Evolutionary conservation across 2,113 vertebrate genomes (phyloP).

Genomic region (Phalacrocorax pelagicus): DNA sequence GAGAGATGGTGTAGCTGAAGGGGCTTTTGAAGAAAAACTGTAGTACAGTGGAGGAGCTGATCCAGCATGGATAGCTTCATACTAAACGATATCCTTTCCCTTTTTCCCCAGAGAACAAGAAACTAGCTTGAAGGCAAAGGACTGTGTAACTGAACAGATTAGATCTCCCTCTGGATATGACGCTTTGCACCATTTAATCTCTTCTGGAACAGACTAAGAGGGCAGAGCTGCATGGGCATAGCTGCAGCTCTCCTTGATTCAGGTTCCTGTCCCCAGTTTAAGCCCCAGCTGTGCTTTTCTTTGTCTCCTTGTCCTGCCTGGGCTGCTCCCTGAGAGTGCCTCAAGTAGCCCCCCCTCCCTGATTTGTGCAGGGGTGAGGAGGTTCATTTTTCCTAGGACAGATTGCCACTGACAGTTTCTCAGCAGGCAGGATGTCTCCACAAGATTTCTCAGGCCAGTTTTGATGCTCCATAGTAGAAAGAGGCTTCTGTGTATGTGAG

Average conservation of each 20-base stretch:
- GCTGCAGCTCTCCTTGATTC: not conserved
- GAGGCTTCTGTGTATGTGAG: not conserved
- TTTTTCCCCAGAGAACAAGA: not conserved
- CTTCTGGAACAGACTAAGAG: not conserved
- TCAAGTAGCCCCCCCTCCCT: not conserved
- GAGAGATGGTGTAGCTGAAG: not conserved
- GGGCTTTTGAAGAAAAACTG: not conserved
- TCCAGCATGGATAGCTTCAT: not conserved
- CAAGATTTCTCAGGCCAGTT: not conserved
- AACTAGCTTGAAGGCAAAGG: not conserved
- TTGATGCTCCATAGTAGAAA: not conserved
- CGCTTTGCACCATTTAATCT: not conserved
- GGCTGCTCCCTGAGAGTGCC: not conserved
- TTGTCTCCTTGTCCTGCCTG: not conserved
- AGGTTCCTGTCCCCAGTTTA: not conserved
- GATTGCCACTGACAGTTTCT: not conserved
- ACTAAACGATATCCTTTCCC: not conserved
- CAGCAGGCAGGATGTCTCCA: not conserved
- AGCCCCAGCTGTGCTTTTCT: not conserved
- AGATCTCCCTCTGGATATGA: not conserved
- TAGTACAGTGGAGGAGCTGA: not conserved
- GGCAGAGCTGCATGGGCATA: not conserved
- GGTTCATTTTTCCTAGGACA: not conserved
- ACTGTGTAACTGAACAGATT: not conserved
- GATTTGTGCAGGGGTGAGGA: not conserved